Evolutionary conservation across 1,140 invertebrate species (phyloP).

Genomic region (Diorhabda carinulata): DNA sequence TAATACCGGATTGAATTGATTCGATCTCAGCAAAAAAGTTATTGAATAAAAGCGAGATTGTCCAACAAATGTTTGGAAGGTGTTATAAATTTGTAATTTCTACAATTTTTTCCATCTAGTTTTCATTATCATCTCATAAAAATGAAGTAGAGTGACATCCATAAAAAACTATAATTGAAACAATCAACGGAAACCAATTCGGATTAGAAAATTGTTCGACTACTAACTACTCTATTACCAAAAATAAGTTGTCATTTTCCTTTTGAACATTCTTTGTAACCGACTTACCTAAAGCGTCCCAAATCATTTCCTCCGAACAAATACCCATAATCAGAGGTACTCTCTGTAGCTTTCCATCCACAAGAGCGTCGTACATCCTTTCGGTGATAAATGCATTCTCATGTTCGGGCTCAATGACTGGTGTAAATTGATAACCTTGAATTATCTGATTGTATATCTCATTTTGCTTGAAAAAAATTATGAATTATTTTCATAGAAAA

Average conservation of each 20-base stretch:
- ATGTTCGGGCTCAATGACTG: conserved; percentile 26
- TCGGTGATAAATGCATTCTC: conserved; percentile 30
- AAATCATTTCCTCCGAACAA: conserved; percentile 29
- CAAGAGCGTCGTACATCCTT: conserved; percentile 21
- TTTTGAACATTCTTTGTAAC: not conserved
- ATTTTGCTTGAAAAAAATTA: not conserved
- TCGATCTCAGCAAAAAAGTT: no score
- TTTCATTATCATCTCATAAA: no score
- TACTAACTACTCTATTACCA: not conserved
- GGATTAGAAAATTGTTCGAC: not conserved
- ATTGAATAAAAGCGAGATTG: no score
- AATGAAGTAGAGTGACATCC: no score
- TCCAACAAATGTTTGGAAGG: no score
- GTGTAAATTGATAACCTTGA: conserved; percentile 6
- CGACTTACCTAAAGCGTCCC: conserved; percentile 11
- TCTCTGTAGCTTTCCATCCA: conserved; percentile 18
- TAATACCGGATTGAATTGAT: no score
- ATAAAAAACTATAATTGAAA: no score
- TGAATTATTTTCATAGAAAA: no score
- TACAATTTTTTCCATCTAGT: no score
- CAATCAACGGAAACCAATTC: no score
- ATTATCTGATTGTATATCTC: not conserved
- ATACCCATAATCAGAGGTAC: conserved; percentile 32
- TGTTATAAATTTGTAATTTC: no score
- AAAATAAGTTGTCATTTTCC: not conserved